phyloP scores from a whole-genome alignment of 2,888 invertebrate genomes.

The Ochropleura plecta region DNA sequence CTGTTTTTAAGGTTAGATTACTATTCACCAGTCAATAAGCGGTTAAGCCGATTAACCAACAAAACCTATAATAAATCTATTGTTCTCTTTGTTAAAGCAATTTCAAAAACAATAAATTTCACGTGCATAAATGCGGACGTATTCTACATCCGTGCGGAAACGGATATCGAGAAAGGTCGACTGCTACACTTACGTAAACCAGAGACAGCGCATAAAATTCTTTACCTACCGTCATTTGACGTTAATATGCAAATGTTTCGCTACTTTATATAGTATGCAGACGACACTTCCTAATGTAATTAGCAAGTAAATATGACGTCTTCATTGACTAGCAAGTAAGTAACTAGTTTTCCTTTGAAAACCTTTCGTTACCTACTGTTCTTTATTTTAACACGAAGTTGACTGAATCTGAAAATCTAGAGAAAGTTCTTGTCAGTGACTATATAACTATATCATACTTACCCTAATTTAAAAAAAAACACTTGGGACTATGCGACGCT shows the following conservation, averaged over 20 bases:
- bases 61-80: background rate
- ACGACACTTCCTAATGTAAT: slow-evolving; percentile 43
- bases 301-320: slow-evolving; percentile 48
- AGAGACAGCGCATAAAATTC: slow-evolving; percentile 42
- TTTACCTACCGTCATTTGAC: slow-evolving; percentile 49
- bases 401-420: background rate
- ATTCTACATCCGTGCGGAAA: slow-evolving; percentile 71
- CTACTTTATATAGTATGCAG: slow-evolving; percentile 29
- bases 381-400: slow-evolving; percentile 10
- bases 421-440: background rate
- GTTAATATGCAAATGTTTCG: slow-evolving; percentile 42
- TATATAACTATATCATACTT: background rate
- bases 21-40: background rate
- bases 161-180: slow-evolving; percentile 70
- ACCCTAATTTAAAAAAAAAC: background rate
- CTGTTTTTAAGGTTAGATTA: background rate
- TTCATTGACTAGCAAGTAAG: slow-evolving; percentile 36
- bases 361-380: slow-evolving; percentile 29
- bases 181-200: slow-evolving; percentile 57
- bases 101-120: slow-evolving; percentile 47
- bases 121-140: slow-evolving; percentile 17
- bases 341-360: slow-evolving; percentile 32
- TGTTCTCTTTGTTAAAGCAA: slow-evolving; percentile 23
- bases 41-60: background rate
- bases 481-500: background rate